A percentile compares a stretch with the other conserved stretches of the same genome.
phyloP scores from a whole-genome alignment of 2,113 vertebrate species.

The Nothoprocta perdicaria region DNA sequence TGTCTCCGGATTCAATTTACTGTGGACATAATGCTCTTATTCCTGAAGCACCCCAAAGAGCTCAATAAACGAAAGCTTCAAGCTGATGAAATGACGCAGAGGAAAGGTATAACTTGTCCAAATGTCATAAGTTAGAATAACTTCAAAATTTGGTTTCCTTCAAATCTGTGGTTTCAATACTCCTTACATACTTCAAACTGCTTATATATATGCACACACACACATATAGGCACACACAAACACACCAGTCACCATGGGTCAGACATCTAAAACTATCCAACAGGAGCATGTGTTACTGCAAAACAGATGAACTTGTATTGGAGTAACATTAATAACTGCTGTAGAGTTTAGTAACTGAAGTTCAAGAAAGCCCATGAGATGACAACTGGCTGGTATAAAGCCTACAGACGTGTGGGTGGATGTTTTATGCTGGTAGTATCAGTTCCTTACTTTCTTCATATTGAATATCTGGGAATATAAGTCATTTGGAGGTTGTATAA shows the following conservation, averaged over 20 bases:
- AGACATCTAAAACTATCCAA: background rate
- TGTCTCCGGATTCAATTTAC: background rate
- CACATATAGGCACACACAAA: background rate
- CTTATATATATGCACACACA: background rate
- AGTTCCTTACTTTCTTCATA: background rate
- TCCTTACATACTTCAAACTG: background rate
- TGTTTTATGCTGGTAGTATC: background rate
- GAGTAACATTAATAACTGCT: conserved; percentile 7
- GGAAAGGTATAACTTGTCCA: background rate
- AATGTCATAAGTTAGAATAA: rapidly evolving
- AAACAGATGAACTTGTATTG: background rate
- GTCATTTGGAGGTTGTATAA: background rate
- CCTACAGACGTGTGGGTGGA: background rate
- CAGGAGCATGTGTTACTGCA: background rate
- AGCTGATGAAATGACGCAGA: background rate
- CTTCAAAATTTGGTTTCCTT: background rate
- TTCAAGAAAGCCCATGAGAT: background rate
- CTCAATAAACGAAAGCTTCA: background rate
- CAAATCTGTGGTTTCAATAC: background rate
- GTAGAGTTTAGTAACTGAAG: conserved; percentile 19
- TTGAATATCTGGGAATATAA: background rate
- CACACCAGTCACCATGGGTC: background rate
- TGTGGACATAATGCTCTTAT: background rate
- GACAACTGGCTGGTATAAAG: background rate
- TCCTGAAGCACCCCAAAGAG: background rate